Evolutionary conservation across 2,888 invertebrate genomes (phyloP).

Genomic region (Pyrocoelia pectoralis): DNA sequence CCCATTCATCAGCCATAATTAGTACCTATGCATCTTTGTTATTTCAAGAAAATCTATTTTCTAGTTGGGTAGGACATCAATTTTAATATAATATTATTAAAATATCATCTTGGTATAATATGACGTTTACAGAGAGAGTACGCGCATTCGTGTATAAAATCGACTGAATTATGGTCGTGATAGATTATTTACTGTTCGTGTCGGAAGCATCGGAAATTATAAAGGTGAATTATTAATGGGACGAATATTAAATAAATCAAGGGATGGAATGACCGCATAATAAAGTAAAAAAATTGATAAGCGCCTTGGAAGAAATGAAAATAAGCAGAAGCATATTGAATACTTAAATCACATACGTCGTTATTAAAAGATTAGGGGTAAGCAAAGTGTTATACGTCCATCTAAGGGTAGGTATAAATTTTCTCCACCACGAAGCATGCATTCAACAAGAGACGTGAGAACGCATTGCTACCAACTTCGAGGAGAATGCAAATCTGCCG

Average conservation of each 20-base stretch:
- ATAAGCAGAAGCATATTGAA: too few relatives aligned
- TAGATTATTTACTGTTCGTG: slow-evolving; percentile 39
- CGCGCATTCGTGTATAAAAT: slow-evolving; percentile 36
- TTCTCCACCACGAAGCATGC: slow-evolving; percentile 45
- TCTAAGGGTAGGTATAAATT: slow-evolving; percentile 47
- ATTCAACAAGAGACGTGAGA: slow-evolving; percentile 50
- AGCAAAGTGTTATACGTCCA: slow-evolving; percentile 29
- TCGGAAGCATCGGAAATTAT: slow-evolving; percentile 39
- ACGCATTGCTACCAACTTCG: slow-evolving; percentile 55
- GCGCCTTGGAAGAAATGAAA: background rate
- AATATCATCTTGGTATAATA: slow-evolving; percentile 11
- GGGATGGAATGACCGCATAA: slow-evolving; percentile 34
- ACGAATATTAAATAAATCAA: slow-evolving; percentile 36
- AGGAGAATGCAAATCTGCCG: slow-evolving; percentile 56
- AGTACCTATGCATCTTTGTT: too few relatives aligned
- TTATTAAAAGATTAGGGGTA: too few relatives aligned
- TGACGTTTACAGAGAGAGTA: slow-evolving; percentile 22
- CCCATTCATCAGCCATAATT: too few relatives aligned
- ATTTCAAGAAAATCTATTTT: too few relatives aligned
- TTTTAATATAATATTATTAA: slow-evolving; percentile 11
- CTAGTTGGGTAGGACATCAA: too few relatives aligned
- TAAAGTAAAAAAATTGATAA: slow-evolving; percentile 31
- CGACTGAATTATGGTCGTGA: slow-evolving; percentile 36
- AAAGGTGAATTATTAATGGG: slow-evolving; percentile 39
- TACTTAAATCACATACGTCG: too few relatives aligned